Evolutionary conservation across 2,888 invertebrate species (phyloP).

Genomic region (Papilio protenor): DNA sequence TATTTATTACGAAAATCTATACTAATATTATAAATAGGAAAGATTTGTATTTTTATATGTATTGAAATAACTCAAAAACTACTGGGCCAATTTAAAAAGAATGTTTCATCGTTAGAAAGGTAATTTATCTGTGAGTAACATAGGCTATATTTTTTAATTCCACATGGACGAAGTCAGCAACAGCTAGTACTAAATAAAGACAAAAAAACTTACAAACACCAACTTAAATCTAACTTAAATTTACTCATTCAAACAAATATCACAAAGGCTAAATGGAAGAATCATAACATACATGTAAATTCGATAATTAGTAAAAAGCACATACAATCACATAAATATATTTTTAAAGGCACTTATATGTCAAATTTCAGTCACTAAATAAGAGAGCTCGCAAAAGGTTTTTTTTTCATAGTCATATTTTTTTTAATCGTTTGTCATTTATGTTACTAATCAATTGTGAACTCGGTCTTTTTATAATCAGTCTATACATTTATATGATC

Average conservation of each 20-base stretch:
- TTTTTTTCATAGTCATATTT: conserved; percentile 12
- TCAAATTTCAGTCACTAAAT: conserved; percentile 17
- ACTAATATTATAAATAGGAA: no score
- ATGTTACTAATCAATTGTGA: neutral
- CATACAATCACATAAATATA: conserved; percentile 50
- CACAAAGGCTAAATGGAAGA: conserved; percentile 64
- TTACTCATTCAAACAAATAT: conserved; percentile 56
- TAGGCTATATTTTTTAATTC: no score
- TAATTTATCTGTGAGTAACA: no score
- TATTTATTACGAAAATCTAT: no score
- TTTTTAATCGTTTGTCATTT: neutral
- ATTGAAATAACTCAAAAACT: no score
- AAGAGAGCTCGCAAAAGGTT: neutral
- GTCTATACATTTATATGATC: neutral
- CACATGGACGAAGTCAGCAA: no score
- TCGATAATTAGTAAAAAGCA: conserved; percentile 48
- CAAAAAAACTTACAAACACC: conserved; percentile 34
- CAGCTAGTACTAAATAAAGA: neutral
- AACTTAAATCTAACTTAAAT: conserved; percentile 45
- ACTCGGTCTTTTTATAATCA: neutral
- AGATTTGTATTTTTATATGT: no score
- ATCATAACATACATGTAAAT: conserved; percentile 50
- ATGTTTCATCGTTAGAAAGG: no score
- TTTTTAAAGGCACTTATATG: conserved; percentile 51
- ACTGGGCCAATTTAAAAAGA: no score